These are phyloP conservation scores for Villa cingulata DNA, from an alignment of 2,888 invertebrate genomes.

Conservation along the genomic window DNA sequence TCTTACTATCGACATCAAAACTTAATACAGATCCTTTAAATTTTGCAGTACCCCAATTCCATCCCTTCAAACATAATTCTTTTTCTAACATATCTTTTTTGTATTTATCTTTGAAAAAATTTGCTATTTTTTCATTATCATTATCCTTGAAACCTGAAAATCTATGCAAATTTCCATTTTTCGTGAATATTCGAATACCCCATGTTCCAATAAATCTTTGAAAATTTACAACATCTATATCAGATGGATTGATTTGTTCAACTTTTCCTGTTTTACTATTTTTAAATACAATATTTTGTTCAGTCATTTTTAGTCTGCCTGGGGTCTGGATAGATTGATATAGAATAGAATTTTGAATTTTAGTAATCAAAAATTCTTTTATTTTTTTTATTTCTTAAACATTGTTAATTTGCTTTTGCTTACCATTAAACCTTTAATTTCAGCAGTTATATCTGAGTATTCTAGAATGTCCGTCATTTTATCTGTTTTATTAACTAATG, in stretches of 20 bases:
- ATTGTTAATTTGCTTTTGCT: constrained; percentile 23
- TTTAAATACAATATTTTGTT: constrained; percentile 81
- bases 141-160: constrained; percentile 89
- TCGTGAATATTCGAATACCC: constrained; percentile 79
- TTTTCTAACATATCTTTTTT: constrained; percentile 77
- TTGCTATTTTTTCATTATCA: constrained; percentile 84
- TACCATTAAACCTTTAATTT: constrained; percentile 81
- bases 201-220: constrained; percentile 82
- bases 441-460: constrained; percentile 70
- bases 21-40: constrained; percentile 79
- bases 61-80: constrained; percentile 88
- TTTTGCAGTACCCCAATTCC: constrained; percentile 98
- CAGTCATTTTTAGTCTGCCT: constrained; percentile 83
- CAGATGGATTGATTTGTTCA: constrained; percentile 69
- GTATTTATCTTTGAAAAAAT: constrained; percentile 75
- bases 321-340: constrained; percentile 65
- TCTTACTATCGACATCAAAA: constrained; percentile 68
- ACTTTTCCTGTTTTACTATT: constrained; percentile 94
- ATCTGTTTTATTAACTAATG: too few relatives aligned
- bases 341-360: too few relatives aligned
- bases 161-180: constrained; percentile 78
- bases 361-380: too few relatives aligned
- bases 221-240: constrained; percentile 84
- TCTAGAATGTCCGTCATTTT: constrained; percentile 59
- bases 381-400: neutral